Evolutionary conservation across 2,113 vertebrate species (phyloP), one percentile per base, ranked within the genome.

Genomic region (Onychorhynchus coronatus): DNA sequence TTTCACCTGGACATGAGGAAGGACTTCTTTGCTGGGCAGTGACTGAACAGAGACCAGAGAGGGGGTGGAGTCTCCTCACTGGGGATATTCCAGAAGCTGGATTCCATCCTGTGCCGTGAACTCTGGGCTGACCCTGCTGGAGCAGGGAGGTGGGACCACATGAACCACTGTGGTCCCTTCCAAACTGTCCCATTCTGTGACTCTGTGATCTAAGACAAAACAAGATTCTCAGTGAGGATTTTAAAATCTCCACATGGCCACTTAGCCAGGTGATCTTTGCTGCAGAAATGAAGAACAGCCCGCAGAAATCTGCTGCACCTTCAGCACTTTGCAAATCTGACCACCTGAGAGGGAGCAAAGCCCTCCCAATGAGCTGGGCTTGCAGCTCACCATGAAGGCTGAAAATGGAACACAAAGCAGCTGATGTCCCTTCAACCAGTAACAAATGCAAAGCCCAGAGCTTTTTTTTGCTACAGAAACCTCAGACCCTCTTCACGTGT

Each of bases 401-500:
- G n/a, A 31, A 18, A 12, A 37, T 15, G 7, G 10, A 67, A 55
- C 75, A 3, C 35, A n/a, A 6, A 94, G 47, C 70, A 85, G 24
- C 5, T 44, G 44, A 5, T 63, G 22, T 20, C 61, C 41, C 37
- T 61, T 31, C 65, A 50, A 16, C 16, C 63, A n/a, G 11, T 21
- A n/a, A 23, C 3, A 30, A 6, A 27, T 2, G 19, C 63, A 65
- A 42, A 82, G 19, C 66, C 82, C 66, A 23, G 3, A 23, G 39
- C 39, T 1, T 2, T 28, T 83, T 24, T 49, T 62, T 42, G 5
- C 17, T 53, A 2, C 18, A 24, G 42, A 49, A 77, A 31, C 4
- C 4, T 20, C 37, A 18, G 73, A 20, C 11, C 62, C 12, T 58
- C 25, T 5, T 18, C 6, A 0, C 1, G 5, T 33, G 33, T 1